phyloP scores from a whole-genome alignment of 2,797 vertebrate species.

The Arrhamphus sclerolepis region DNA sequence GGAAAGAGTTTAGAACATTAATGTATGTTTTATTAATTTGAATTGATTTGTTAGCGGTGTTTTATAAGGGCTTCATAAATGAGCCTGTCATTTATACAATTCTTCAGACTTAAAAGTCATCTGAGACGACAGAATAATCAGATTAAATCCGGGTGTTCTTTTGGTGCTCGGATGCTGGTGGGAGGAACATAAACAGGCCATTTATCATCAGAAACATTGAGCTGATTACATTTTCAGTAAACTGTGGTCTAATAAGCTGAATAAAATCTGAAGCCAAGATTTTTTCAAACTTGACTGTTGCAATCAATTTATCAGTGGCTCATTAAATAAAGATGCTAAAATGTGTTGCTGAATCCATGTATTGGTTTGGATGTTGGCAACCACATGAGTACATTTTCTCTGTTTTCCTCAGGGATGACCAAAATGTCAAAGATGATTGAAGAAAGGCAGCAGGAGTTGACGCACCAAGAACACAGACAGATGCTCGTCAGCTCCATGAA shows the following conservation, averaged over 20 bases:
- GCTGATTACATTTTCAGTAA: constrained; percentile 57
- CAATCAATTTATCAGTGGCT: constrained; percentile 30
- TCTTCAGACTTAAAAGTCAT: constrained; percentile 16
- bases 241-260: constrained; percentile 42
- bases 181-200: constrained; percentile 40
- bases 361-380: neutral
- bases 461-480: constrained; percentile 95
- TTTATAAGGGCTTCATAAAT: neutral
- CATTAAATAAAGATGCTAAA: constrained; percentile 23
- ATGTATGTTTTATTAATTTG: neutral
- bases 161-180: constrained; percentile 29
- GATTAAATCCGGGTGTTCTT: constrained; percentile 16
- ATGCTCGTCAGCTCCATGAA: constrained; percentile 97
- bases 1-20: too few species aligned
- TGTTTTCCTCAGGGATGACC: constrained; percentile 88
- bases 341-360: constrained; percentile 18
- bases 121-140: neutral
- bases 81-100: constrained; percentile 8
- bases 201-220: constrained; percentile 54
- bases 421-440: constrained; percentile 99
- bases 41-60: neutral
- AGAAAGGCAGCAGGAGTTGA: constrained; percentile 96
- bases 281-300: constrained; percentile 47
- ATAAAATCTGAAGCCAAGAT: constrained; percentile 45
- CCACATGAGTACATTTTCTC: neutral